Conservation (phyloP, 2,888 invertebrate species). For the Petrophora chlorosata region DNA sequence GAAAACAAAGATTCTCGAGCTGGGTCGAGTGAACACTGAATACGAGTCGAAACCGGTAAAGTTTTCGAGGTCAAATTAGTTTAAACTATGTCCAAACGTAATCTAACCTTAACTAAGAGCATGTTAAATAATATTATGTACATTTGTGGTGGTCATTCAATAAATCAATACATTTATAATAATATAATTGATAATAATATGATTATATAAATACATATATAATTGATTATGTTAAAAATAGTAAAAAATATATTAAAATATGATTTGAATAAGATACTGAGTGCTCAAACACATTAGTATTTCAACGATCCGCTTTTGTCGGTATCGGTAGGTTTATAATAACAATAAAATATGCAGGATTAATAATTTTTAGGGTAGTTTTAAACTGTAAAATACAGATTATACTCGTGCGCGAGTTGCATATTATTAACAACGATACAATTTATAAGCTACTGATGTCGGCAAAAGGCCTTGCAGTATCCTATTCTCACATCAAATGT, state of each 20-base stretch:
- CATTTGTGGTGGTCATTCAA: not conserved
- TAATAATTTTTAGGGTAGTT: no score
- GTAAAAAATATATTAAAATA: not conserved
- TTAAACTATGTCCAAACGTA: not conserved
- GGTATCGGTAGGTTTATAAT: not conserved
- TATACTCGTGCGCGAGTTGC: not conserved
- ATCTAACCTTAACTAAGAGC: not conserved
- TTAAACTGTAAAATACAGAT: no score
- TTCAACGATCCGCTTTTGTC: no score
- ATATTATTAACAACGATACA: not conserved
- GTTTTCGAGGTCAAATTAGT: not conserved
- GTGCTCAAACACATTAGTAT: no score
- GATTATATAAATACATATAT: no score
- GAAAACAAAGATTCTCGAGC: no score
- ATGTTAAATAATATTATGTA: not conserved
- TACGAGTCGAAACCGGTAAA: not conserved
- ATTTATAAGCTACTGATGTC: not conserved
- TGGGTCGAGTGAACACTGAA: no score
- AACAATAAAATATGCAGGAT: no score
- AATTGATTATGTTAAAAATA: not conserved
- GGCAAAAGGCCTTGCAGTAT: not conserved
- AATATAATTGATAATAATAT: no score
- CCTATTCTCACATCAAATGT: slow-evolving; percentile 13
- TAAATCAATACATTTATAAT: no score
- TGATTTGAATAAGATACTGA: no score